Percentiles rank a stretch among this genome's conserved stretches.
Conservation (phyloP, 1,140 invertebrate genomes). For the Drosophila pectinifera region DNA sequence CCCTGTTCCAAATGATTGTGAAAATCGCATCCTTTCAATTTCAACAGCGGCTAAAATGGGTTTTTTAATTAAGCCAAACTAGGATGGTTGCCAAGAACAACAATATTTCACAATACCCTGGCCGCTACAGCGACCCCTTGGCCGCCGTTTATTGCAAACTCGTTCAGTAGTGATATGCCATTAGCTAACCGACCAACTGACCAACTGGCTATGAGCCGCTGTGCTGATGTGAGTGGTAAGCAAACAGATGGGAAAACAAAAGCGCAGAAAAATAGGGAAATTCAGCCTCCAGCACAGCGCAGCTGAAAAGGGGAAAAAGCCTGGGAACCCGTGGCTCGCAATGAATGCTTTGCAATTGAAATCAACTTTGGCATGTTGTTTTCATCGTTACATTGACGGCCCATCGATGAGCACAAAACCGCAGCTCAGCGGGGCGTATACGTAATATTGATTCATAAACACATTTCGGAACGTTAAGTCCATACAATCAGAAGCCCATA, state of each 20-base stretch:
- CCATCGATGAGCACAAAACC: slow-evolving; percentile 21
- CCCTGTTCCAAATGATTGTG: slow-evolving; percentile 23
- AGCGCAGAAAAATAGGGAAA: slow-evolving; percentile 24
- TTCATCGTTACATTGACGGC: slow-evolving; percentile 19
- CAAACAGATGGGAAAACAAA: slow-evolving; percentile 47
- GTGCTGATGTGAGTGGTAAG: slow-evolving; percentile 35
- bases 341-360: slow-evolving; percentile 45
- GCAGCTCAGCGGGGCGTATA: slow-evolving; percentile 39
- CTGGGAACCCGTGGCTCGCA: slow-evolving; percentile 24
- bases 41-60: slow-evolving; percentile 61
- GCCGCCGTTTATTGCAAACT: slow-evolving; percentile 27
- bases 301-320: not conserved
- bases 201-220: slow-evolving; percentile 32
- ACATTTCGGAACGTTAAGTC: slow-evolving; percentile 31
- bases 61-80: slow-evolving; percentile 76
- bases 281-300: not conserved
- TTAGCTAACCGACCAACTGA: slow-evolving; percentile 48
- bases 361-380: slow-evolving; percentile 41
- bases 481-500: not conserved
- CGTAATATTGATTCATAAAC: slow-evolving; percentile 50
- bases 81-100: slow-evolving; percentile 14
- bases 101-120: slow-evolving; percentile 33
- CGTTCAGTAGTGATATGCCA: slow-evolving; percentile 54
- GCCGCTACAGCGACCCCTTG: not conserved
- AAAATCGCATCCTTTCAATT: slow-evolving; percentile 58